Percentiles rank a stretch among this genome's conserved stretches.
Conservation (phyloP, 2,888 invertebrate genomes). For the Emmelina monodactyla region DNA sequence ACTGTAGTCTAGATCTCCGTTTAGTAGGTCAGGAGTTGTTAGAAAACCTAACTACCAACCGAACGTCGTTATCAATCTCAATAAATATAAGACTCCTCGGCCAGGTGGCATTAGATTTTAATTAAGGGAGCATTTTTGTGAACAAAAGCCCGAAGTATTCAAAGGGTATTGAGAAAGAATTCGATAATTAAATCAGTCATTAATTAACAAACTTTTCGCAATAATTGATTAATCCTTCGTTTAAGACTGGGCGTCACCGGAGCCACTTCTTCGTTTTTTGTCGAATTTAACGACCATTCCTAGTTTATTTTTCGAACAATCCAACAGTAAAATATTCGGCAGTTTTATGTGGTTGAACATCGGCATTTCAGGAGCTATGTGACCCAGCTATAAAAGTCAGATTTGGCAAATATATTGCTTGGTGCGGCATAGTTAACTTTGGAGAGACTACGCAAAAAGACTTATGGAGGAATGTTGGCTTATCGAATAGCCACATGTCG, state of each 20-base stretch:
- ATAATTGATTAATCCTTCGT: neutral
- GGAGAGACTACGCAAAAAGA: neutral
- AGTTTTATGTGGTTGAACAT: no score
- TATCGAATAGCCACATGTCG: no score
- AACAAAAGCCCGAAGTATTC: slow-evolving; percentile 18
- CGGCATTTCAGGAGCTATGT: neutral
- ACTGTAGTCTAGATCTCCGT: no score
- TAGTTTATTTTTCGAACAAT: no score
- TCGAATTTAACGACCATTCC: no score
- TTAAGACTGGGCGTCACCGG: no score
- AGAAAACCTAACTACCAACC: no score
- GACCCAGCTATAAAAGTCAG: slow-evolving; percentile 1
- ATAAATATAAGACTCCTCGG: slow-evolving; percentile 5
- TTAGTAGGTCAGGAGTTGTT: no score
- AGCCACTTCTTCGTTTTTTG: no score
- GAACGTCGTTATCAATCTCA: slow-evolving; percentile 6
- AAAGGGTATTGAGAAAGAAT: slow-evolving; percentile 17
- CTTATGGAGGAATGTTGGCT: no score
- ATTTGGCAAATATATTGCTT: neutral
- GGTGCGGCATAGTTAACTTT: neutral
- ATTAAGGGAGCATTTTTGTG: slow-evolving; percentile 17
- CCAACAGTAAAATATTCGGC: no score
- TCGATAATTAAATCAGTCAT: slow-evolving; percentile 9
- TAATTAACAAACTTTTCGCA: slow-evolving; percentile 1
- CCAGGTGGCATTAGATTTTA: slow-evolving; percentile 18